These are phyloP conservation scores for Talpa occidentalis DNA, from an alignment of 2,113 vertebrate genomes.

Conservation along the genomic window DNA sequence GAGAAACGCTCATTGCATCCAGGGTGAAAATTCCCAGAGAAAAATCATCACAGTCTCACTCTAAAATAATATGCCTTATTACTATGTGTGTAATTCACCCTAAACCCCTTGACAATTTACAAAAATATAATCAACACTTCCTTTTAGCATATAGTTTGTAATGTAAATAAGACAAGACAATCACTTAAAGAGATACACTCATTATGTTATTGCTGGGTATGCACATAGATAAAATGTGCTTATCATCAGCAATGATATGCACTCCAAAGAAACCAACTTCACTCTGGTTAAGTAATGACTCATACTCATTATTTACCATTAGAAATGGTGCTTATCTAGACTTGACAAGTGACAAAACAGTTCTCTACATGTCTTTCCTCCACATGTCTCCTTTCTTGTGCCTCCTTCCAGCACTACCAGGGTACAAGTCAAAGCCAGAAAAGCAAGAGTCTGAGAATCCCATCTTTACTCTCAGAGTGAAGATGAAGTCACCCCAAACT, in stretches of 20 bases:
- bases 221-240: not conserved
- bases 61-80: not conserved
- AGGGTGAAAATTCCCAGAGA: not conserved
- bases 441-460: no score
- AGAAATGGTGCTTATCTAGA: slow-evolving; percentile 5
- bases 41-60: slow-evolving; percentile 39
- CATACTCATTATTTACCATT: not conserved
- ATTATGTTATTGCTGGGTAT: not conserved
- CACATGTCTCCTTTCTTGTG: no score
- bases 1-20: not conserved
- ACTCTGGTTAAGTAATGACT: not conserved
- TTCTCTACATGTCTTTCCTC: not conserved
- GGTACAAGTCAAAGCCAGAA: no score
- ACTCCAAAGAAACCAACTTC: not conserved
- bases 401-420: no score
- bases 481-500: no score
- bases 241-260: not conserved
- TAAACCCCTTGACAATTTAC: not conserved
- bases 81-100: slow-evolving; percentile 4
- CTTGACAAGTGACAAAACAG: not conserved
- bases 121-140: not conserved
- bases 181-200: not conserved
- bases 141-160: not conserved
- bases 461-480: no score
- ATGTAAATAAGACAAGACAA: slow-evolving; percentile 32